Conservation (phyloP, 2,888 invertebrate species). For the Aphidoletes aphidimyza region DNA sequence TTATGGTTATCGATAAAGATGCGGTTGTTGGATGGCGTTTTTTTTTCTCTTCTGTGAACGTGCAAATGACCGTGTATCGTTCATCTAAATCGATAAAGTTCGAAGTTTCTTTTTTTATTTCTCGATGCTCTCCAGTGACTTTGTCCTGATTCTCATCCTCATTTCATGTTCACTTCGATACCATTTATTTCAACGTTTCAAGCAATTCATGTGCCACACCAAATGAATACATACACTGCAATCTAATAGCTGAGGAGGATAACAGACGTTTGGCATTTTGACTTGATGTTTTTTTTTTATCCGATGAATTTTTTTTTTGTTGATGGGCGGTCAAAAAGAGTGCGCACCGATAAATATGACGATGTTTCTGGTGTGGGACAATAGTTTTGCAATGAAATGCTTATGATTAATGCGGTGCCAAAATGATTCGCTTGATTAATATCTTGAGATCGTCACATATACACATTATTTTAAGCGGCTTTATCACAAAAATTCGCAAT, state of each 20-base stretch:
- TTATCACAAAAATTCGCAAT: background rate
- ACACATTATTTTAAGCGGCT: background rate
- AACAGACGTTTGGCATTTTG: conserved; percentile 1
- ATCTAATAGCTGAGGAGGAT: conserved; percentile 25
- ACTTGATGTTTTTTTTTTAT: background rate
- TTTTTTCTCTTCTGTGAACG: background rate
- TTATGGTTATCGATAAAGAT: conserved; percentile 25
- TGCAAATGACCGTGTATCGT: background rate
- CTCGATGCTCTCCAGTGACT: background rate
- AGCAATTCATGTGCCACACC: background rate
- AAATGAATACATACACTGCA: background rate
- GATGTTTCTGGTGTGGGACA: background rate
- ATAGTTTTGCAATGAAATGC: background rate
- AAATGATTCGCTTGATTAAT: background rate
- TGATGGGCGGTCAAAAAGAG: background rate
- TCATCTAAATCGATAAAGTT: conserved; percentile 5
- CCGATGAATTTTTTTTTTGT: background rate
- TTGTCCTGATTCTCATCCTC: background rate
- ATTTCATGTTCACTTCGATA: background rate
- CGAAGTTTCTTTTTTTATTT: too few relatives aligned
- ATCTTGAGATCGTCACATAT: too few relatives aligned
- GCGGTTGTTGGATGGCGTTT: background rate
- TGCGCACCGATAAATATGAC: background rate
- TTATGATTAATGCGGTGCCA: conserved; percentile 33
- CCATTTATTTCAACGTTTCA: background rate